These are phyloP conservation scores for Schizopygopsis malacanthus DNA, from an alignment of 2,797 vertebrate genomes.

Conservation along the genomic window DNA sequence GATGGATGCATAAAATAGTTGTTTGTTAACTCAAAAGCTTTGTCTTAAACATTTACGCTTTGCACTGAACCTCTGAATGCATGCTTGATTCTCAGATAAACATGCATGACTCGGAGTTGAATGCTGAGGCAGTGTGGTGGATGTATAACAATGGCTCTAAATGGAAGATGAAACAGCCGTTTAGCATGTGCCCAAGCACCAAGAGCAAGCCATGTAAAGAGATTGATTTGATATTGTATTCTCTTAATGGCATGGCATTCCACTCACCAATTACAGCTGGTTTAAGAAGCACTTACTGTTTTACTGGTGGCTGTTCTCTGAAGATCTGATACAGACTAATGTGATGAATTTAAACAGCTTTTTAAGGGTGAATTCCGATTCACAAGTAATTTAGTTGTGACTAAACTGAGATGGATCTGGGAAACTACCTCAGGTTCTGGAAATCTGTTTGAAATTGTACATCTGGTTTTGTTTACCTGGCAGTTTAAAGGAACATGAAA, in stretches of 20 bases:
- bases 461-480: neutral
- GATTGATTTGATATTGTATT: conserved; percentile 21
- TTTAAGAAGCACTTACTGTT: conserved; percentile 1
- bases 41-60: conserved; percentile 35
- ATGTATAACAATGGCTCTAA: too few species aligned
- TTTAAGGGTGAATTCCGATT: conserved; percentile 20
- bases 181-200: neutral
- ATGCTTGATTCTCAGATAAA: conserved; percentile 25
- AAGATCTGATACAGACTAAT: conserved; percentile 32
- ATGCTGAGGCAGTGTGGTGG: conserved; percentile 6
- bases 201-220: conserved; percentile 21
- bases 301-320: neutral
- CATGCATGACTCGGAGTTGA: neutral
- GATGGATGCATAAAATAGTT: conserved; percentile 22
- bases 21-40: conserved; percentile 33
- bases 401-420: conserved; percentile 10
- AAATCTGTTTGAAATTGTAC: conserved; percentile 4
- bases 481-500: neutral
- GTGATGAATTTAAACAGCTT: neutral
- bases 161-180: neutral
- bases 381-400: conserved; percentile 11
- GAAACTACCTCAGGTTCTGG: conserved; percentile 16
- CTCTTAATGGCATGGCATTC: conserved; percentile 6
- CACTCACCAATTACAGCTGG: neutral
- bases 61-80: conserved; percentile 4